Base-by-base conservation (phyloP, 2,888 invertebrate species). In the Tetropium fuscum region DNA sequence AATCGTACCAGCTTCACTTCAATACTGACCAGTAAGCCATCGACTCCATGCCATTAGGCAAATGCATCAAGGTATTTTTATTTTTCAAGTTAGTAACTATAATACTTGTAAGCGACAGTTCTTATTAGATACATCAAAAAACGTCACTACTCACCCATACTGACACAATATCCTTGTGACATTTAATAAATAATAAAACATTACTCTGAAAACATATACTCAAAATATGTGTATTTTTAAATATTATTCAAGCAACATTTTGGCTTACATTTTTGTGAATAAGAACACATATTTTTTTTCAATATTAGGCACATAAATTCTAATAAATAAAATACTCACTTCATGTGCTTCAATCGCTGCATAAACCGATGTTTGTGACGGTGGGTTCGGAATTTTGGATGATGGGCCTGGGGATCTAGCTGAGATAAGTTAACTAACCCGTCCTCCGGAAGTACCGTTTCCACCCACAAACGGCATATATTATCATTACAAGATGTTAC, bases 401-500 rank as follows among this genome's bases (percentile, higher is more conserved):
- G 88, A 76, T 90, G 87, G 19, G 88, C 86, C 79, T 88, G 88
- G 76, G 88, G 82, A 74, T 89, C 88, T 69, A 88, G 83, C 75
- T 88, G 88, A 25, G 85, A 84, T 75, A 87, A 82, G 74, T 87
- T 91, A 16, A 92, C 90, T 64, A 93, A 87, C 53, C 97, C 97
- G 84, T 98, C 97, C 78, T 98, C 97, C 0, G 98, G 97, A 66
- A 98, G 86, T 61, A 97, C 90, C 0, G 98, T 98, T 84, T 99
- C 98, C 51, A 96, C 94, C 99, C 99, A 99, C 72, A 99, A 90
- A 68, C 99, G 91, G 79, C 98, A 98, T 74, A 99, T 98, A 84
- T 98, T 98, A 83, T 99, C 99, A 77, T 94, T 89, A 82, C 98
- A 98, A 45, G 97, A 98, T 57, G 99, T 98, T 59, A 99, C 95